Percentiles rank a stretch among this genome's conserved stretches.
phyloP scores from a whole-genome alignment of 2,113 vertebrate genomes.

The Vanacampus margaritifer region DNA sequence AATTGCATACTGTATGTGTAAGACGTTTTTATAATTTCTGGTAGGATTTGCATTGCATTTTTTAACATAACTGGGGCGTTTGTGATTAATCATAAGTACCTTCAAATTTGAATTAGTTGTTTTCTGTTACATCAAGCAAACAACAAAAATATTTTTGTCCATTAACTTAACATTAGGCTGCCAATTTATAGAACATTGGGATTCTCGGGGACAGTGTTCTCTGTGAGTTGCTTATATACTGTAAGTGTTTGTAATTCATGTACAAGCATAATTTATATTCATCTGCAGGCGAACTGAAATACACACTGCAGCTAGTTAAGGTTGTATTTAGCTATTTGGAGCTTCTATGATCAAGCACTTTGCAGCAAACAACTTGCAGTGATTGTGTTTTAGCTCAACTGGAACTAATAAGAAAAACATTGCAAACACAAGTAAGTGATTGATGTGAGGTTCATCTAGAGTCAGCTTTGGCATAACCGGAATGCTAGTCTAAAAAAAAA shows the following conservation, averaged over 20 bases:
- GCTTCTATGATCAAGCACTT: not conserved
- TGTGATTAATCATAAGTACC: not conserved
- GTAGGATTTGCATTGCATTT: constrained; percentile 17
- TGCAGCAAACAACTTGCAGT: not conserved
- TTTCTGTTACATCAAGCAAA: not conserved
- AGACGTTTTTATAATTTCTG: not conserved
- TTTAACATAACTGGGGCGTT: not conserved
- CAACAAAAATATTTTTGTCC: constrained; percentile 8
- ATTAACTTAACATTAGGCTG: not conserved
- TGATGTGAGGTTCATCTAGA: not conserved
- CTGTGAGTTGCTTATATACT: not conserved
- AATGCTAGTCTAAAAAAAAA: not conserved
- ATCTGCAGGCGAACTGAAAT: not conserved
- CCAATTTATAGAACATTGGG: not conserved
- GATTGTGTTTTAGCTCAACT: not conserved
- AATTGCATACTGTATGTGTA: not conserved
- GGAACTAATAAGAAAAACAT: not conserved
- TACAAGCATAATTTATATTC: not conserved
- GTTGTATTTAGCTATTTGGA: not conserved
- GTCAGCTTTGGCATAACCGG: not conserved
- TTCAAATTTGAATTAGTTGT: not conserved
- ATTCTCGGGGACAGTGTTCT: constrained; percentile 34
- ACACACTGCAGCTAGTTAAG: not conserved
- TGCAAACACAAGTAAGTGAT: not conserved
- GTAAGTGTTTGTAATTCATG: not conserved